Conservation (phyloP, 2,113 vertebrate genomes). For the Procavia capensis region DNA sequence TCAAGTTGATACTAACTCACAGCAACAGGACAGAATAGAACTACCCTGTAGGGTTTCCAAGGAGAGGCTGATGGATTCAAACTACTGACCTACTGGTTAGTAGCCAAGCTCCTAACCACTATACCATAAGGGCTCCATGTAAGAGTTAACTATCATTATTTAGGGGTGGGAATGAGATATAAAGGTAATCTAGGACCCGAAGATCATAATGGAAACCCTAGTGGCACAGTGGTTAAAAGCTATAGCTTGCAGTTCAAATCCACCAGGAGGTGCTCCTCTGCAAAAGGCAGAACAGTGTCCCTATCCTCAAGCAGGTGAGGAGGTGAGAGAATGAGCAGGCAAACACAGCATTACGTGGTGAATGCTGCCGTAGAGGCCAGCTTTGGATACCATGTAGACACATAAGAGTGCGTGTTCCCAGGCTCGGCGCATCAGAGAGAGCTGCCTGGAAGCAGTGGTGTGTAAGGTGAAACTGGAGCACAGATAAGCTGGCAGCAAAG, state of each 20-base stretch:
- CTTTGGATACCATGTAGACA: background rate
- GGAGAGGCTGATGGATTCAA: too few species aligned
- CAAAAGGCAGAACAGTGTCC: background rate
- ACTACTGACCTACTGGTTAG: too few species aligned
- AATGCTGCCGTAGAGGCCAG: background rate
- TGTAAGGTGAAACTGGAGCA: background rate
- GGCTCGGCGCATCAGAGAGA: background rate
- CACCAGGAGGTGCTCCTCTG: too few species aligned
- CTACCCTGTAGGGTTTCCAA: too few species aligned
- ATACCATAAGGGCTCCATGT: too few species aligned
- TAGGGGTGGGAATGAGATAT: background rate
- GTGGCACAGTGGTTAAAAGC: too few species aligned
- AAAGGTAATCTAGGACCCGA: background rate
- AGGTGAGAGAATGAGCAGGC: background rate
- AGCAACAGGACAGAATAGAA: too few species aligned
- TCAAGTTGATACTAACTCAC: too few species aligned
- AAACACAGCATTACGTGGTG: rapidly evolving
- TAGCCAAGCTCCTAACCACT: too few species aligned
- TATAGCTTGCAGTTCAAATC: too few species aligned
- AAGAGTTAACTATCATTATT: background rate
- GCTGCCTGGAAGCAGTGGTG: background rate
- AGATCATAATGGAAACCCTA: background rate
- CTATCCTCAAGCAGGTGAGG: background rate
- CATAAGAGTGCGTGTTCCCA: rapidly evolving
- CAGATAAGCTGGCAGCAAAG: background rate